phyloP scores from a whole-genome alignment of 2,113 vertebrate species.

The Alosa alosa region DNA sequence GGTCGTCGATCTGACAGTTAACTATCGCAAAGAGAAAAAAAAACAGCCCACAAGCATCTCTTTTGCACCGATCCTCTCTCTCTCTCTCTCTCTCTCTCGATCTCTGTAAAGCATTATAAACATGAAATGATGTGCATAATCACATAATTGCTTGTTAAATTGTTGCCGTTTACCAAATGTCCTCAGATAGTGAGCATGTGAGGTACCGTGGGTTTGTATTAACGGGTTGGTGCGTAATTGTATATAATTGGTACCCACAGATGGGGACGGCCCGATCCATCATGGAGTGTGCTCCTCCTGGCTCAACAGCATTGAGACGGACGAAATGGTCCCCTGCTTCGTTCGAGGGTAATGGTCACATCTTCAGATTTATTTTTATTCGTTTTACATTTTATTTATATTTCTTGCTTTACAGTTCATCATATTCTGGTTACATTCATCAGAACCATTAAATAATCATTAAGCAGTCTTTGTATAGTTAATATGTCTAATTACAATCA shows the following conservation, averaged over 20 bases:
- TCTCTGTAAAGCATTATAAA: conserved; percentile 41
- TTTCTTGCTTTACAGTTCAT: background rate
- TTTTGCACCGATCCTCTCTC: background rate
- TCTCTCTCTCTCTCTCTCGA: background rate
- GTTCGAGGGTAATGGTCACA: conserved; percentile 81
- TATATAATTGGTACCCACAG: conserved; percentile 66
- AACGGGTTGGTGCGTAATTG: conserved; percentile 31
- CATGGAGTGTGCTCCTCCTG: conserved; percentile 97
- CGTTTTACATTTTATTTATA: background rate
- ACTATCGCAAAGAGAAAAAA: background rate
- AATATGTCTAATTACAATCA: too few species aligned
- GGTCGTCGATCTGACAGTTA: background rate
- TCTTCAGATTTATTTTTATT: background rate
- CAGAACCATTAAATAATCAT: background rate
- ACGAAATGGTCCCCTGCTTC: conserved; percentile 91
- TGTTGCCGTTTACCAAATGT: conserved; percentile 41
- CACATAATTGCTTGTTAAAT: conserved; percentile 49
- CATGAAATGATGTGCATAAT: conserved; percentile 48
- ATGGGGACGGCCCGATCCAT: conserved; percentile 87
- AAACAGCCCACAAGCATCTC: background rate
- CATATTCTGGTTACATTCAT: background rate
- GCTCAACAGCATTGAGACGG: conserved; percentile 88
- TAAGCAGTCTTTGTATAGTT: background rate
- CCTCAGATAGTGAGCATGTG: conserved; percentile 34
- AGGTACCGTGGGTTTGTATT: conserved; percentile 44